These are phyloP conservation scores for Zoanthus sociatus DNA, from an alignment of 92 coral and sea anemone species.

Conservation along the genomic window DNA sequence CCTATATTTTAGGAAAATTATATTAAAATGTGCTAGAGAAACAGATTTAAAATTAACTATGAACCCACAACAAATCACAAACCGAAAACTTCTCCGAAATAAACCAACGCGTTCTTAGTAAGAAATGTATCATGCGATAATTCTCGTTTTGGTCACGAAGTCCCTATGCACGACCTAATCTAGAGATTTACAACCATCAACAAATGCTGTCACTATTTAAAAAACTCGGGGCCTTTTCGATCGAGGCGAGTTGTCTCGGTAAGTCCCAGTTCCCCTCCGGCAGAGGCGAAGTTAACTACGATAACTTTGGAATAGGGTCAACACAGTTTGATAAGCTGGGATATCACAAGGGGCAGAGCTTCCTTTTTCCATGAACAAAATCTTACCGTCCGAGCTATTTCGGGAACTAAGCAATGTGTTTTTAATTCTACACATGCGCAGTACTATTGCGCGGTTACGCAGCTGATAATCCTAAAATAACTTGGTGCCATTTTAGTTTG, in stretches of 20 bases:
- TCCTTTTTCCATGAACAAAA: neutral
- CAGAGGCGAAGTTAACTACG: too few relatives aligned
- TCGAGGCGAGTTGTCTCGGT: neutral
- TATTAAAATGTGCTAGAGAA: neutral
- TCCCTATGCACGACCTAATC: constrained; percentile 39
- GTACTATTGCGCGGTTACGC: too few relatives aligned
- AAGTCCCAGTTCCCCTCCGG: too few relatives aligned
- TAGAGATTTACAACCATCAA: neutral
- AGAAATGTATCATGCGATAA: neutral
- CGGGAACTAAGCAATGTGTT: too few relatives aligned
- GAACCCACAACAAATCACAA: neutral
- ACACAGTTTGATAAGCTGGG: too few relatives aligned
- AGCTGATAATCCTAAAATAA: too few relatives aligned
- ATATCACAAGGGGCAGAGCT: too few relatives aligned
- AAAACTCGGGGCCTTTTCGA: neutral
- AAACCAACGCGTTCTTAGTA: neutral
- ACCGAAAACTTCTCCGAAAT: neutral
- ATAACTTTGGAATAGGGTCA: too few relatives aligned
- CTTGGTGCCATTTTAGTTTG: too few relatives aligned
- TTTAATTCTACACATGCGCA: too few relatives aligned
- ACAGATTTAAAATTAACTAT: neutral
- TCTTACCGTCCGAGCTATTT: neutral
- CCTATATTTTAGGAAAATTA: neutral
- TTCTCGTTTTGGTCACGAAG: constrained; percentile 17
- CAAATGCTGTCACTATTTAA: neutral